Conservation (phyloP, 2,113 vertebrate genomes). For the Phocoena phocoena region DNA sequence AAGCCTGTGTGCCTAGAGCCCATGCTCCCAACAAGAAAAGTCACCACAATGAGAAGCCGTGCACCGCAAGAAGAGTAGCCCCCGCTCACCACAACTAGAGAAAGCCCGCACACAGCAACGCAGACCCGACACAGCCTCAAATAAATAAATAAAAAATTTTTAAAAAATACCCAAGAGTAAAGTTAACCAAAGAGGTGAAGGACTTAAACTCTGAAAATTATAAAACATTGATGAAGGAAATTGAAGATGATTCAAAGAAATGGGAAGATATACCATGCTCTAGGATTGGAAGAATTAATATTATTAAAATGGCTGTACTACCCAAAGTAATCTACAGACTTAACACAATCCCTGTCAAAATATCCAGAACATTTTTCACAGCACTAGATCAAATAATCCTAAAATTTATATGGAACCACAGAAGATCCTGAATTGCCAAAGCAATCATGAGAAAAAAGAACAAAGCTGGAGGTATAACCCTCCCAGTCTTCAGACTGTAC, state of each 20-base stretch:
- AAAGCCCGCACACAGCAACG: fast-evolving
- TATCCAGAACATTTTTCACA: background rate
- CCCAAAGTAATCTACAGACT: background rate
- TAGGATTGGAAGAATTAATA: background rate
- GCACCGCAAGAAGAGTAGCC: too few relatives aligned
- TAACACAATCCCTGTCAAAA: background rate
- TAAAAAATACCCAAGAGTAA: background rate
- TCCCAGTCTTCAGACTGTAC: background rate
- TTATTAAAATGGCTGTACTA: background rate
- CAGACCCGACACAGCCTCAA: too few relatives aligned
- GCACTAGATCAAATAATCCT: background rate
- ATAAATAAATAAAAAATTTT: too few relatives aligned
- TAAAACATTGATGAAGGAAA: background rate
- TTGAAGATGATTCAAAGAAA: background rate
- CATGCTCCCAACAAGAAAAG: too few relatives aligned
- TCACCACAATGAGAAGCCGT: too few relatives aligned
- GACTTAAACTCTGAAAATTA: background rate
- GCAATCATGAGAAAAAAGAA: background rate
- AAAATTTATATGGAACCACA: background rate
- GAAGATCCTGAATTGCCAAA: background rate
- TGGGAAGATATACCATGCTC: background rate
- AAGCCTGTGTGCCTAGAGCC: fast-evolving
- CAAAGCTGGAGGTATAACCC: background rate
- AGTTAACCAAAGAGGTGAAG: background rate
- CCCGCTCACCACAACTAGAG: too few relatives aligned